A percentile compares a stretch with the other conserved stretches of the same genome.
These are phyloP conservation scores for Sebastes steindachneri DNA, from an alignment of 2,797 vertebrate genomes.

Conservation along the genomic window DNA sequence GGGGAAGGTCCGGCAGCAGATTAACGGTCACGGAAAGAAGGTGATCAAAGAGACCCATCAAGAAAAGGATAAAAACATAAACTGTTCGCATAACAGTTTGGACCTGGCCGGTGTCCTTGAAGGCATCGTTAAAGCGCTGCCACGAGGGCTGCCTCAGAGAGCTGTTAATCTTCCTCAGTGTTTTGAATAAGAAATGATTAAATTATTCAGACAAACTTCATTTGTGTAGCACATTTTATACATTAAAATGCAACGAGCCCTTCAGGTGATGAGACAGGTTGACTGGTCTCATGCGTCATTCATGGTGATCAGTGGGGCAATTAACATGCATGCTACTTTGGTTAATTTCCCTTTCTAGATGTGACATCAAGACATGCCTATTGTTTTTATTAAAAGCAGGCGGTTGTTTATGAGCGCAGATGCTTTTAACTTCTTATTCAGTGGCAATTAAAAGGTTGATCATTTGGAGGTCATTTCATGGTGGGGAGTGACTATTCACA, in stretches of 20 bases:
- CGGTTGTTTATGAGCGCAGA: background rate
- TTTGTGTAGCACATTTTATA: constrained; percentile 16
- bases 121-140: constrained; percentile 30
- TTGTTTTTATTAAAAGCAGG: background rate
- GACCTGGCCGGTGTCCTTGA: constrained; percentile 47
- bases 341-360: constrained; percentile 12
- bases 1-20: constrained; percentile 32
- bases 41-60: constrained; percentile 46
- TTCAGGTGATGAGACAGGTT: constrained; percentile 34
- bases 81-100: constrained; percentile 18
- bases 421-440: background rate
- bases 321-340: constrained; percentile 6
- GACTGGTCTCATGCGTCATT: constrained; percentile 35
- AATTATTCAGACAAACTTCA: constrained; percentile 42
- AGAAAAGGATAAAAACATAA: constrained; percentile 39
- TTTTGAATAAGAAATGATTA: constrained; percentile 48
- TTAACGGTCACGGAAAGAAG: constrained; percentile 48
- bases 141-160: background rate
- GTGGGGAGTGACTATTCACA: background rate
- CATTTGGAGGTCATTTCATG: background rate
- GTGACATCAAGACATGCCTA: background rate
- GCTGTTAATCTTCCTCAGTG: constrained; percentile 29
- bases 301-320: constrained; percentile 19
- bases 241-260: constrained; percentile 47
- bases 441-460: background rate